Evolutionary conservation across 2,113 vertebrate genomes (phyloP), one percentile per base, ranked within the genome.

Genomic region (Oostethus manadensis): DNA sequence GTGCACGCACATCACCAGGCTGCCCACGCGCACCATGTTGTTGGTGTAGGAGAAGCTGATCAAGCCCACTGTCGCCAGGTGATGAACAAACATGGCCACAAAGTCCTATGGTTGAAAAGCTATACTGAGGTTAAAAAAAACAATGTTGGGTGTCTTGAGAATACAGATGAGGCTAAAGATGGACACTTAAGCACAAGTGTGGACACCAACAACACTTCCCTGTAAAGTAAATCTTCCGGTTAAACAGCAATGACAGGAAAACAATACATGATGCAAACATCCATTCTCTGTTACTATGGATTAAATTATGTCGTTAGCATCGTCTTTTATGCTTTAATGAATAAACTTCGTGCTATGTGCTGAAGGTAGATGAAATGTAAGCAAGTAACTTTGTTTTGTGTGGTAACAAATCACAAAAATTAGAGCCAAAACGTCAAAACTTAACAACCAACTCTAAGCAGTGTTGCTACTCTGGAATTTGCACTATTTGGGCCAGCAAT

Each of bases 61-160:
- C 46, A 99, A 92, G 8, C 88, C 84, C 6, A 98, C 84, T 0
- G 94, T 89, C 45, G 90, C 92, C 84, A 98, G 79, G 67, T 99
- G 97, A 88, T 98, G 97, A 62, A 98, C 74, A 10, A 98, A 98
- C 97, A 99, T 99, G 53, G 98, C 89, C 58, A 95, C 80, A 74
- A 98, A 99, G 71, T 99, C 96, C 97, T 99, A 86, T 9, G 59
- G 81, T 46, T 1, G 46, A 33, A 23, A 55, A 22, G 1, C 18
- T n/a, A 17, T n/a, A 8, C 18, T 47, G 18, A 47, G 45, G 14
- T 47, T 4, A 17, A 47, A 15, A 47, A 47, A 15, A 47, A 20
- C 6, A 20, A 47, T 47, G 8, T 10, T 47, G 15, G 45, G 15
- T 9, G 45, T 47, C 45, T 11, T n/a, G 18, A 20, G 18, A 18